These are phyloP conservation scores for Ptilodon capucinus DNA, from an alignment of 2,888 invertebrate species.

Conservation along the genomic window DNA sequence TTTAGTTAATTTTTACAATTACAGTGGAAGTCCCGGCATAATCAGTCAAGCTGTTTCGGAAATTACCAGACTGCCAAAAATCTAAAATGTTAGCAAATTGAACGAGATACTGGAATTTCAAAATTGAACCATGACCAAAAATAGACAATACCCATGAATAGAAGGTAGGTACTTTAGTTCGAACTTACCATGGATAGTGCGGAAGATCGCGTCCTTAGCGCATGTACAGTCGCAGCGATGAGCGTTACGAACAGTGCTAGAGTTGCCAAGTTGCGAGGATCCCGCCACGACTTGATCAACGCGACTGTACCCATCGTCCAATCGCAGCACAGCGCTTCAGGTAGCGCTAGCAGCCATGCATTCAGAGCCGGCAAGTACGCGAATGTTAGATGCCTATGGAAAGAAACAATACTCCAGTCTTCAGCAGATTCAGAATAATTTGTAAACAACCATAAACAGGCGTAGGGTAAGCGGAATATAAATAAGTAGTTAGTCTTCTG, in stretches of 20 bases:
- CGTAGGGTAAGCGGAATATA: too few species aligned
- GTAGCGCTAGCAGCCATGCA: conserved; percentile 94
- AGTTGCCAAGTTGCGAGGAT: conserved; percentile 92
- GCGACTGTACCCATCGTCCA: conserved; percentile 99
- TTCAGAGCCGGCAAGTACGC: conserved; percentile 96
- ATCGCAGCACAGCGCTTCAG: conserved; percentile 96
- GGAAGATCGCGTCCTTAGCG: conserved; percentile 66
- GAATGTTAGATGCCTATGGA: conserved; percentile 91
- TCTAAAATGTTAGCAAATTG: too few species aligned
- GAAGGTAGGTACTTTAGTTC: background rate
- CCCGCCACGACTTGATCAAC: conserved; percentile 89
- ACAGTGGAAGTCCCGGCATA: too few species aligned
- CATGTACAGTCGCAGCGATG: conserved; percentile 80
- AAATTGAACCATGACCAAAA: too few species aligned
- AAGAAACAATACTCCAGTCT: background rate
- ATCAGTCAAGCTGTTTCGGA: too few species aligned
- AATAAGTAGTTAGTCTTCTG: too few species aligned
- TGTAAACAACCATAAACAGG: background rate
- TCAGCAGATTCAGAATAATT: background rate
- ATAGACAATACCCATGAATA: too few species aligned
- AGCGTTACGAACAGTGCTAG: conserved; percentile 85
- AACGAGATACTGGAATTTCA: too few species aligned
- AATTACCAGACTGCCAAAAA: too few species aligned
- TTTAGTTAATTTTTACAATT: too few species aligned
- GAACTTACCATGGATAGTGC: conserved; percentile 72